phyloP scores from a whole-genome alignment of 2,113 vertebrate species.

The Sus scrofa region DNA sequence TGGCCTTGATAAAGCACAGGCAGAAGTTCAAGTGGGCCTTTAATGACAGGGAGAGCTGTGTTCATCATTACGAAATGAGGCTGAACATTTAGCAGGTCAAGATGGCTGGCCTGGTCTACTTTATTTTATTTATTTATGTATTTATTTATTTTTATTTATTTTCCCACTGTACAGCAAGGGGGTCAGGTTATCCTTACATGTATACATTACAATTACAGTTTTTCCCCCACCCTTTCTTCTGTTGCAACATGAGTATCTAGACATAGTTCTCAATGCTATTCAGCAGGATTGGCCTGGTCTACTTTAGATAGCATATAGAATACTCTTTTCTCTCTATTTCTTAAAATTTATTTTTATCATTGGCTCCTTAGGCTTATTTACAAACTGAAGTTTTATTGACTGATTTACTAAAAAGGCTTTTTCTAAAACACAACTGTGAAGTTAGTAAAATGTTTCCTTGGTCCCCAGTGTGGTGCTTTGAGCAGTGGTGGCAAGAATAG shows the following conservation, averaged over 20 bases:
- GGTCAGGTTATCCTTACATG: no score
- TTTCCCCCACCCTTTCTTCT: no score
- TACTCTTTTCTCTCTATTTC: constrained; percentile 2
- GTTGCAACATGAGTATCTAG: no score
- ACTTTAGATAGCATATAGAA: background rate
- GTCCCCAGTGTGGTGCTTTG: background rate
- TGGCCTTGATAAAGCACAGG: background rate
- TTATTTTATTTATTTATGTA: no score
- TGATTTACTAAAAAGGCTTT: background rate
- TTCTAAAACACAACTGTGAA: background rate
- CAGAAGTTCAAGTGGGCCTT: background rate
- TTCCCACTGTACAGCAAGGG: no score
- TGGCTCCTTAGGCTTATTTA: background rate
- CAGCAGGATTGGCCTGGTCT: background rate
- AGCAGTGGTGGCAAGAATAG: background rate
- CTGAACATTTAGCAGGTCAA: background rate
- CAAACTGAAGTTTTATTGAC: background rate
- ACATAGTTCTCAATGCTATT: no score
- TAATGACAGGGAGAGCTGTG: background rate
- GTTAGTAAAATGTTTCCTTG: background rate
- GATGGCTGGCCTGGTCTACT: background rate
- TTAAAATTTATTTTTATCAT: background rate
- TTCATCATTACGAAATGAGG: background rate
- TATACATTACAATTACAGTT: no score
- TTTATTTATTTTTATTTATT: no score